Percentiles rank a stretch among this genome's conserved stretches.
Evolutionary conservation across 2,797 vertebrate species (phyloP).

Genomic region (Scolopax bukidnonensis): DNA sequence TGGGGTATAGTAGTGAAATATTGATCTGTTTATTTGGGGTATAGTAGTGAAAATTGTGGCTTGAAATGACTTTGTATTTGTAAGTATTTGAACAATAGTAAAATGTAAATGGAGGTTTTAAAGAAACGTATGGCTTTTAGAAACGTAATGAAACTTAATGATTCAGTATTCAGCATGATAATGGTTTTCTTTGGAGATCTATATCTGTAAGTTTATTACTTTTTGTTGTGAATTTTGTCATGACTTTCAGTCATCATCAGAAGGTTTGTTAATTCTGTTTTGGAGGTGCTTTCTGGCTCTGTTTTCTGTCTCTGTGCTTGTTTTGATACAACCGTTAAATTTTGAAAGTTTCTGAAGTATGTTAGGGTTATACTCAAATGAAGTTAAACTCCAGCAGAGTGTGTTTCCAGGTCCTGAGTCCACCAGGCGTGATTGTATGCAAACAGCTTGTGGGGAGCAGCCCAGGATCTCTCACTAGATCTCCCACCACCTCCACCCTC

Average conservation of each 20-base stretch:
- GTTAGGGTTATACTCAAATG: neutral
- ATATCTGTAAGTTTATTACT: neutral
- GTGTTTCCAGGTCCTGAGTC: neutral
- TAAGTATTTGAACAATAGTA: neutral
- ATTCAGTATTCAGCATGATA: neutral
- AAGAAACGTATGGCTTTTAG: neutral
- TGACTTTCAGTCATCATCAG: neutral
- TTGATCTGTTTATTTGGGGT: neutral
- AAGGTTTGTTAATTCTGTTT: neutral
- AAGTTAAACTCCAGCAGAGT: neutral
- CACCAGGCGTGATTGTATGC: neutral
- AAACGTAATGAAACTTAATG: neutral
- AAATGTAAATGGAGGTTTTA: neutral
- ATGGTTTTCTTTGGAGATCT: neutral
- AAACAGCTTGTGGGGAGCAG: neutral
- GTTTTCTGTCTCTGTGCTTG: neutral
- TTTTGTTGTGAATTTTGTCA: neutral
- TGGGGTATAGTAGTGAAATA: neutral
- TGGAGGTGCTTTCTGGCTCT: rapidly evolving
- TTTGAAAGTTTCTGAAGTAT: neutral
- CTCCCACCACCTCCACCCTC: neutral
- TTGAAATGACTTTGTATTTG: rapidly evolving
- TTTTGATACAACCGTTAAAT: neutral
- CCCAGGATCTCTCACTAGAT: neutral
- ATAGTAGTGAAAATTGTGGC: neutral